Conservation (phyloP, 2,797 vertebrate species). For the Carcharodon carcharias region DNA sequence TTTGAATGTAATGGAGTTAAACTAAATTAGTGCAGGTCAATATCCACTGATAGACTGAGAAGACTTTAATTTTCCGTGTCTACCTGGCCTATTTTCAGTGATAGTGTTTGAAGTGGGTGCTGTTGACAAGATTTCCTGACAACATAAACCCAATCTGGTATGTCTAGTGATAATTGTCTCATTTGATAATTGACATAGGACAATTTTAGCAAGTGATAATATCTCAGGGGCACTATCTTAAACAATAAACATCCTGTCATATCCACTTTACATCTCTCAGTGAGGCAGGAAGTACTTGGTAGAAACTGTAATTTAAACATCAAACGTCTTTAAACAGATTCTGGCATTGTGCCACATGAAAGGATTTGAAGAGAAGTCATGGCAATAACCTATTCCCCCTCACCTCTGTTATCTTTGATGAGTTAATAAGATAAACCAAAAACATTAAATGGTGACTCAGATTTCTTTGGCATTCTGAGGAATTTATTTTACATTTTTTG, state of each 20-base stretch:
- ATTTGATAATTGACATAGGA: conserved; percentile 21
- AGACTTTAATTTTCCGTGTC: conserved; percentile 15
- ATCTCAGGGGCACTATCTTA: not conserved
- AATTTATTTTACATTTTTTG: not conserved
- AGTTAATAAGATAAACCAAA: not conserved
- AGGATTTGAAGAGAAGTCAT: not conserved
- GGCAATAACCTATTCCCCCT: not conserved
- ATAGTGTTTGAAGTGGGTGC: not conserved
- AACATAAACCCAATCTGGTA: not conserved
- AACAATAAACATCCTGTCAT: conserved; percentile 23
- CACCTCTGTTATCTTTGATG: not conserved
- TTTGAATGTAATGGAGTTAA: not conserved
- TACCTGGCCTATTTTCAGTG: not conserved
- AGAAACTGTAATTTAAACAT: conserved; percentile 17
- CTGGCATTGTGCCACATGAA: not conserved
- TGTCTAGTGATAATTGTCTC: not conserved
- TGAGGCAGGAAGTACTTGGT: not conserved
- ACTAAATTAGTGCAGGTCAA: not conserved
- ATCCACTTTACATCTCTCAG: not conserved
- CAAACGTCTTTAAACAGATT: not conserved
- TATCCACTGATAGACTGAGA: not conserved
- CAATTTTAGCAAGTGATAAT: not conserved
- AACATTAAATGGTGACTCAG: not conserved
- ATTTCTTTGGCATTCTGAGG: not conserved
- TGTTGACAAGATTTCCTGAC: not conserved